Evolutionary conservation across 2,888 invertebrate species (phyloP).

Genomic region (Scelioninae gen. 1): DNA sequence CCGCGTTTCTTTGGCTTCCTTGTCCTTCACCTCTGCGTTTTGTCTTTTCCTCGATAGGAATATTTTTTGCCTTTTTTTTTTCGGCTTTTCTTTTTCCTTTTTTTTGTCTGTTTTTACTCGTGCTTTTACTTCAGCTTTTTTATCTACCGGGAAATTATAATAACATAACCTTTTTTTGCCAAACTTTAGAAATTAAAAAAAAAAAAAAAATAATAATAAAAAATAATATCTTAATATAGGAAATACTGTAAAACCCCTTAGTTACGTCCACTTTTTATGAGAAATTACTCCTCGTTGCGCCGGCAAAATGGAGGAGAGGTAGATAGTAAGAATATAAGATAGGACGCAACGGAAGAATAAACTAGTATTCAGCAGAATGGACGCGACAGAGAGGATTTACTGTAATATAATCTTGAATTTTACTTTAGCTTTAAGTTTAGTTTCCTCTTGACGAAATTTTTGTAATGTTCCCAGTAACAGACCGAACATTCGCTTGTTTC

Average conservation of each 20-base stretch:
- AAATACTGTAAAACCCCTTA: too few species aligned
- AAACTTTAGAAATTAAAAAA: too few species aligned
- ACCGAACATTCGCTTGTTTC: slow-evolving; percentile 98
- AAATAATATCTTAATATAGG: too few species aligned
- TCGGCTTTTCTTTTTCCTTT: slow-evolving; percentile 93
- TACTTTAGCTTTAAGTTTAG: slow-evolving; percentile 93
- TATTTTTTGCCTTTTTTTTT: slow-evolving; percentile 92
- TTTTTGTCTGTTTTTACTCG: slow-evolving; percentile 96
- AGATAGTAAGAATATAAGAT: too few species aligned
- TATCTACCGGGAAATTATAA: slow-evolving; percentile 88
- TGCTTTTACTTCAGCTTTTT: slow-evolving; percentile 94
- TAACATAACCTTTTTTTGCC: too few species aligned
- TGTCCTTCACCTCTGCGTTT: slow-evolving; percentile 93
- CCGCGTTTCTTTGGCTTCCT: slow-evolving; percentile 96
- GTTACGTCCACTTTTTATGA: too few species aligned
- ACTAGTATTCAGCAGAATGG: too few species aligned
- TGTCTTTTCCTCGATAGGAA: slow-evolving; percentile 94
- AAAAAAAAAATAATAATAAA: too few species aligned
- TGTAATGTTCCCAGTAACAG: slow-evolving; percentile 97
- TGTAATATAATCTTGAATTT: slow-evolving; percentile 43
- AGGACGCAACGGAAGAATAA: too few species aligned
- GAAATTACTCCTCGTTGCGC: too few species aligned
- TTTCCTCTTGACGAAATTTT: slow-evolving; percentile 97
- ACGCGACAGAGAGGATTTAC: too few species aligned
- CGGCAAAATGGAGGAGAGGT: too few species aligned